Evolutionary conservation across 2,888 invertebrate genomes (phyloP), one percentile per base, ranked within the genome.

Genomic region (Protodeltote pygarga): DNA sequence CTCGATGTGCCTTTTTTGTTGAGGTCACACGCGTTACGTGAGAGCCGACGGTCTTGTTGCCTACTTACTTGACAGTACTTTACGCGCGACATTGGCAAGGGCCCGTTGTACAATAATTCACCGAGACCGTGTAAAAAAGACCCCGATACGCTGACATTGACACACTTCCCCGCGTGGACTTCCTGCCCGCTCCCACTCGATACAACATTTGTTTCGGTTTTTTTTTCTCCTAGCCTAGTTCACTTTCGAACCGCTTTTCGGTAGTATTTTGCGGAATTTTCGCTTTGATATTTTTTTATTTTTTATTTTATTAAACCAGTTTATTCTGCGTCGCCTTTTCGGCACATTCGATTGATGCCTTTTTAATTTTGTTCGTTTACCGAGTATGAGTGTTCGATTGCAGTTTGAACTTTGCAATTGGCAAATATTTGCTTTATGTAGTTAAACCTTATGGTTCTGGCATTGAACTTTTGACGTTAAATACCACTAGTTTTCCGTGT

Each of bases 111-210:
- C 57, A 66, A 73, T 73, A 72, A 73, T 71, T 76, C 65, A 75
- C 73, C 51, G 66, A 54, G 61, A 65, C 65, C 58, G 63, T 62
- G 65, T 68, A 75, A 82, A 80, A 76, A 72, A 69, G 47, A 46
- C 58, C 62, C 75, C 75, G 77, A 79, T 79, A 78, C 75, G 77
- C 72, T 84, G 90, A 87, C 90, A 89, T 89, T 90, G 90, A 89
- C 89, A 89, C 85, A 87, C 74, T 85, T 89, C 77, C 67, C 73
- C 71, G 67, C 68, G 74, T 70, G 71, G 75, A 73, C 77, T 83
- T 82, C 81, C 85, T 79, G 78, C 73, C 75, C 71, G 67, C 73
- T 71, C 65, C 64, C 68, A 60, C 69, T 71, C 75, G 64, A 70
- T 73, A 73, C 71, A 71, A 65, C 69, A 75, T 76, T 79, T 77